These are phyloP conservation scores for Drosophila pandora DNA, from an alignment of 1,140 invertebrate genomes.

Conservation along the genomic window DNA sequence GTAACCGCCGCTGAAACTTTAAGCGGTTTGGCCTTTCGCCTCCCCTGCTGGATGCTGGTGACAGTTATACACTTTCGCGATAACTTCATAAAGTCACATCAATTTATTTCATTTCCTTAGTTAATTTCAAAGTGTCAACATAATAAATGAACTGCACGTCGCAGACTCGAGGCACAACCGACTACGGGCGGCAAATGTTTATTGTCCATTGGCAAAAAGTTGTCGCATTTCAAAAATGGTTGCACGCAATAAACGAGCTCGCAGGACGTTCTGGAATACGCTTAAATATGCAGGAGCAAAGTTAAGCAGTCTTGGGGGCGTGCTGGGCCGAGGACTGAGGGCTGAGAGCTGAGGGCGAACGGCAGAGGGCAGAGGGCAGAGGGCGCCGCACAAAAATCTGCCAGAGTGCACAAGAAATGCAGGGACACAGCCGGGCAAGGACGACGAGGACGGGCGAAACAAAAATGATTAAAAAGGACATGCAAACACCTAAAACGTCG, in stretches of 20 bases:
- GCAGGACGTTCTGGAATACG: conserved; percentile 76
- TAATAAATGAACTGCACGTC: conserved; percentile 81
- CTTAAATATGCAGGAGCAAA: conserved; percentile 81
- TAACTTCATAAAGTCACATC: conserved; percentile 81
- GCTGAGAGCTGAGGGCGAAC: too few species aligned
- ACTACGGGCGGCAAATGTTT: conserved; percentile 5
- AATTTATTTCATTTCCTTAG: conserved; percentile 82
- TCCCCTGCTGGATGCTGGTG: neutral
- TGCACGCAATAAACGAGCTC: conserved; percentile 78
- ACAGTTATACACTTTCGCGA: conserved; percentile 52
- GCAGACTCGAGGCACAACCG: conserved; percentile 33
- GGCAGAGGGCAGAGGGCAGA: conserved; percentile 11
- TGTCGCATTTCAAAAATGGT: conserved; percentile 81
- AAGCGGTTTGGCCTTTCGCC: conserved; percentile 13
- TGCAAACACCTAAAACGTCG: conserved; percentile 80
- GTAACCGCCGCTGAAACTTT: conserved; percentile 32
- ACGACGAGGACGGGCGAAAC: conserved; percentile 13
- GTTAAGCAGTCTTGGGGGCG: conserved; percentile 12
- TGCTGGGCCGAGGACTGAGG: neutral
- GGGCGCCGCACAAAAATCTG: conserved; percentile 52
- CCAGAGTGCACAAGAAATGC: conserved; percentile 72
- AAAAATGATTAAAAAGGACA: conserved; percentile 81
- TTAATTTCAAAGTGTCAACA: conserved; percentile 82
- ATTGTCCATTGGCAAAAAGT: conserved; percentile 72
- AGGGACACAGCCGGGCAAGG: conserved; percentile 12